Base-by-base conservation (phyloP, 2,797 vertebrate genomes). In the Poeciliopsis turneri region DNA sequence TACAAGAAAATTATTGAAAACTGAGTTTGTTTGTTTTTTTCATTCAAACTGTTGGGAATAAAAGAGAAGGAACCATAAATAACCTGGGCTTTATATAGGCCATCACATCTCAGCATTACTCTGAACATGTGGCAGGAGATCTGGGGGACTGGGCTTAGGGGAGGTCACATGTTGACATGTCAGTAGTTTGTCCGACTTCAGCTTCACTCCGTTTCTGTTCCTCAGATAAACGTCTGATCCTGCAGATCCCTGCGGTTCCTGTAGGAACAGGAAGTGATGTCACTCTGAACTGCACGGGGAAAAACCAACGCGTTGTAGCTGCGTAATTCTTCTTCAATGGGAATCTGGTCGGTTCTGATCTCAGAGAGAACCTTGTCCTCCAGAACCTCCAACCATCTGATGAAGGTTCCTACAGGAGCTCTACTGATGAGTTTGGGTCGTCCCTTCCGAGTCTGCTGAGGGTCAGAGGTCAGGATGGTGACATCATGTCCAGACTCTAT, bases 231-330 rank as follows among this genome's bases (percentile, higher is more conserved):
- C 4, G 12, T 28, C 55, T 59, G 55, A 59, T 59, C 55, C 55
- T 30, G n/a, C n/a, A 59, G 11, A 59, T 59, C 55, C 55, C 55
- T 59, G 55, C 55, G 30, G n/a, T 30, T 30, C 55, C 55, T 59
- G n/a, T 28, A 5, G 12, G 4, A 30, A 30, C 55, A 59, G 55
- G 55, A 57, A 57, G 25, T 57, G 25, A 57, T n/a, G 25, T 57
- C 55, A 59, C 11, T 5, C 55, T 59, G 55, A 30, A 13, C 55
- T 59, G 55, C n/a, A 59, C 12, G 6, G n/a, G 4, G 11, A 59
- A n/a, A 4, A 30, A 30, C 11, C 55, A 59, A 30, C n/a, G 3
- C 5, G 0, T 5, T 0, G n/a, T 11, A 0, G 12, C 5, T 59
- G 55, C 55, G 1, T 59, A 59, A 5, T 59, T 59, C 55, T 59